A percentile compares a stretch with the other conserved stretches of the same genome.
These are phyloP conservation scores for Meriones unguiculatus DNA, from an alignment of 2,113 vertebrate species.

Conservation along the genomic window DNA sequence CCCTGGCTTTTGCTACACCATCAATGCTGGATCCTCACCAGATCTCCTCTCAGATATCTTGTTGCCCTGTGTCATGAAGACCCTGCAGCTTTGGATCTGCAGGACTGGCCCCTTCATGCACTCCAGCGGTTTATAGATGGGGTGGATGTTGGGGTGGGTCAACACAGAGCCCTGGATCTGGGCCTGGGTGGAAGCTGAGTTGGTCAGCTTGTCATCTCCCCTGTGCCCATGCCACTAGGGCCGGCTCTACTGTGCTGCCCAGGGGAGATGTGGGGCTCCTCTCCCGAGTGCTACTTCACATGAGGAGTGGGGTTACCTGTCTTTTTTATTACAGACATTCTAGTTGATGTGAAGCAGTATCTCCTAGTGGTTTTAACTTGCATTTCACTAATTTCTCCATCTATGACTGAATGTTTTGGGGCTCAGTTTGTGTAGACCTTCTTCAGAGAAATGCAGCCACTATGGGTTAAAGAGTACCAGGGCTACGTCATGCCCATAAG, in stretches of 20 bases:
- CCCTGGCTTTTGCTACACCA: not conserved
- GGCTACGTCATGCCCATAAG: no score
- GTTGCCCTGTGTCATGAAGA: not conserved
- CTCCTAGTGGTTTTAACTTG: conserved; percentile 1
- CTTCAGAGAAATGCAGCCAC: not conserved
- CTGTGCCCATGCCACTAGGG: not conserved
- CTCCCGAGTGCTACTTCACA: not conserved
- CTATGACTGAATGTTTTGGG: not conserved
- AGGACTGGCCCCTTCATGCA: not conserved
- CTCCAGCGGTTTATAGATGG: not conserved
- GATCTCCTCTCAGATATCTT: not conserved
- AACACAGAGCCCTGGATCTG: not conserved
- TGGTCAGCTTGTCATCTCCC: not conserved
- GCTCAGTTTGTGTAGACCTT: not conserved
- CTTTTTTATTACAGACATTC: not conserved
- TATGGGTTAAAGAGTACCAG: not conserved
- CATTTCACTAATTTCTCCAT: not conserved
- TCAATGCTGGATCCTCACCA: not conserved
- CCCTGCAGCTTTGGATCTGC: not conserved
- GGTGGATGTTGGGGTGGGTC: not conserved
- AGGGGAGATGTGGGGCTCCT: not conserved
- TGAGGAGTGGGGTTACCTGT: not conserved
- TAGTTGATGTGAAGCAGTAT: not conserved
- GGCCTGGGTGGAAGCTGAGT: not conserved
- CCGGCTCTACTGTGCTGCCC: not conserved